A percentile compares a stretch with the other conserved stretches of the same genome.
These are phyloP conservation scores for Epistrophe eligans DNA, from an alignment of 2,888 invertebrate species.

Conservation along the genomic window DNA sequence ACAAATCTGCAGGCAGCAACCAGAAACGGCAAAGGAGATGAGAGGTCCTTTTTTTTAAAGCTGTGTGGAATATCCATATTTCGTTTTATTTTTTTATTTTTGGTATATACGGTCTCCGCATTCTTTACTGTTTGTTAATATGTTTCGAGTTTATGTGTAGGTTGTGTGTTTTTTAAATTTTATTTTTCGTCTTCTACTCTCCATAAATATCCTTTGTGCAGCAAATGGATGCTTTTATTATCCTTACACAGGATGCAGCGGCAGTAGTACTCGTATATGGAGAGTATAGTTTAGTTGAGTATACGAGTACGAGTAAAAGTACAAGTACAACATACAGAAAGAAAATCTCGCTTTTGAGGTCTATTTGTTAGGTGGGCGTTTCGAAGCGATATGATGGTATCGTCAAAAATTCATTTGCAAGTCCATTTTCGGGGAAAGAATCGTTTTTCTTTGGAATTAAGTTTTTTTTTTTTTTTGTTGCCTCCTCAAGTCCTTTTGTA, in stretches of 20 bases:
- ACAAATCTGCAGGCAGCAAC: constrained; percentile 14
- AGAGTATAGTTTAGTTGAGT: constrained; percentile 43
- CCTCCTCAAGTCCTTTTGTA: constrained; percentile 37
- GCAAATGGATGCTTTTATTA: constrained; percentile 73
- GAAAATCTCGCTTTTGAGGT: constrained; percentile 52
- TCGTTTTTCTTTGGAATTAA: constrained; percentile 35
- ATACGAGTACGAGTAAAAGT: constrained; percentile 21
- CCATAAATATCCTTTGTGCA: constrained; percentile 71
- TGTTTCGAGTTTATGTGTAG: constrained; percentile 68
- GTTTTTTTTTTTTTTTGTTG: constrained; percentile 25
- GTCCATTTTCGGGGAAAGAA: constrained; percentile 57
- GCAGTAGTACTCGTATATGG: constrained; percentile 20
- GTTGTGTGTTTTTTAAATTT: constrained; percentile 2
- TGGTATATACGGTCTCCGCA: constrained; percentile 41
- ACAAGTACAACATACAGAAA: constrained; percentile 5
- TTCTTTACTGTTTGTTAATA: constrained; percentile 72
- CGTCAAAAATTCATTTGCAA: constrained; percentile 73
- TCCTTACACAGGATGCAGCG: constrained; percentile 45
- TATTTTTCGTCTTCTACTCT: constrained; percentile 35
- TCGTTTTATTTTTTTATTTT: constrained; percentile 32
- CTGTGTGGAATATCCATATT: constrained; percentile 54
- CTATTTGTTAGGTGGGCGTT: constrained; percentile 68
- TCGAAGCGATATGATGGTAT: constrained; percentile 37
- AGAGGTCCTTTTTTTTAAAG: constrained; percentile 69
- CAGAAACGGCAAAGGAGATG: constrained; percentile 45